Percentiles rank a stretch among this genome's conserved stretches.
These are phyloP conservation scores for Vanacampus margaritifer DNA, from an alignment of 2,113 vertebrate genomes.

Conservation along the genomic window DNA sequence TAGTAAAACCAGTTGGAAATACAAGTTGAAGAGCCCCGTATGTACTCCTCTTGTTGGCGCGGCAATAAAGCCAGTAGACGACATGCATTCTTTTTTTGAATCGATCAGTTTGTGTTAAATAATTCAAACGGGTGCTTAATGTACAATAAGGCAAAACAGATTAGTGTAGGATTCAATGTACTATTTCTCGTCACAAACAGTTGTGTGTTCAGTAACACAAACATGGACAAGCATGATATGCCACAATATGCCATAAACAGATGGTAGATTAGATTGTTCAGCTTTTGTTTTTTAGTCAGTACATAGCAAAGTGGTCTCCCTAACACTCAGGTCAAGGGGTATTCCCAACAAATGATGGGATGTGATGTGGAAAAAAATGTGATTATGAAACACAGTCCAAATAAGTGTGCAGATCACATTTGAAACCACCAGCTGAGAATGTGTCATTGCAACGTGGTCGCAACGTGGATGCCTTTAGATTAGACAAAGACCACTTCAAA, in stretches of 20 bases:
- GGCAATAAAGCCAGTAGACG: background rate
- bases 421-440: constrained; percentile 14
- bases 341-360: background rate
- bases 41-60: background rate
- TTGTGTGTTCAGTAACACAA: background rate
- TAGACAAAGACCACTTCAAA: constrained; percentile 10
- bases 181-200: background rate
- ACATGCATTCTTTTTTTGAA: background rate
- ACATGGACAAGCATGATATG: background rate
- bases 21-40: background rate
- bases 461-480: background rate
- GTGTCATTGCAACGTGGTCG: constrained; percentile 5
- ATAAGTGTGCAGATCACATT: constrained; percentile 7
- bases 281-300: background rate
- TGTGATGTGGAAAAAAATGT: background rate
- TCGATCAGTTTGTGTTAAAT: background rate
- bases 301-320: background rate
- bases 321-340: background rate
- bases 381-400: background rate
- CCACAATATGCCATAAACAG: background rate
- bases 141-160: background rate
- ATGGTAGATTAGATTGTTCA: background rate
- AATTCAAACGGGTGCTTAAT: background rate
- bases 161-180: background rate
- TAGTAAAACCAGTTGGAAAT: background rate